Percentiles rank a stretch among this genome's conserved stretches.
Evolutionary conservation across 92 coral and sea anemone genomes (phyloP).

Genomic region (Hydrozoanthus gracilis): DNA sequence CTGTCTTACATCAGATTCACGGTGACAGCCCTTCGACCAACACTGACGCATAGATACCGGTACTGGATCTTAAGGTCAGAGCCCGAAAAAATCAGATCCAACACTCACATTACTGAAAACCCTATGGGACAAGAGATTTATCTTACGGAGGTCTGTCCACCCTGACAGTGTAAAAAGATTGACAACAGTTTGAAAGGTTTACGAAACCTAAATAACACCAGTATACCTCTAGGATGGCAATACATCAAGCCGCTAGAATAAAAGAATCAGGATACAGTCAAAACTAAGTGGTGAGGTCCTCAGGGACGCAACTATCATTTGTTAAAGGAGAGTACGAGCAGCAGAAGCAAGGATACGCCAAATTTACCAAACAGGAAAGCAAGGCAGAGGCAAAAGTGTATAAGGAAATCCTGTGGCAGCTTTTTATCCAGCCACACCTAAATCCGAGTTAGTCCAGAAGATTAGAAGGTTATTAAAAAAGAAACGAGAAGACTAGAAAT

Average conservation of each 20-base stretch:
- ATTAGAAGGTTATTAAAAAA: no score
- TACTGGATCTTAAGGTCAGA: background rate
- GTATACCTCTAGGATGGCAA: background rate
- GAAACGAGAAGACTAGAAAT: no score
- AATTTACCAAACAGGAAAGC: background rate
- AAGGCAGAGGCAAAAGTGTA: background rate
- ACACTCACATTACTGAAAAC: constrained; percentile 19
- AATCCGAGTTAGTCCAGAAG: no score
- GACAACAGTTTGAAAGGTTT: constrained; percentile 14
- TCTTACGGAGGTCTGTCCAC: constrained; percentile 16
- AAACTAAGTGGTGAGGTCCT: background rate
- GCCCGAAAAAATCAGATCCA: background rate
- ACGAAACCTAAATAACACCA: constrained; percentile 4
- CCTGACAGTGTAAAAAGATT: constrained; percentile 22
- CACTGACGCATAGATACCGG: constrained; percentile 6
- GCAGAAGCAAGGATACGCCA: background rate
- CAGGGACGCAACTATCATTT: constrained; percentile 8
- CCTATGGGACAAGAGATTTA: constrained; percentile 26
- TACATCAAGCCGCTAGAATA: background rate
- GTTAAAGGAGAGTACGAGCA: background rate
- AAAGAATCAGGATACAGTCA: constrained; percentile 6
- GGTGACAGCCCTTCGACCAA: constrained; percentile 8
- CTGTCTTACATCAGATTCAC: constrained; percentile 17
- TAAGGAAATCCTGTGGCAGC: no score
- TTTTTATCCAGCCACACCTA: no score